Evolutionary conservation across 1,140 invertebrate genomes (phyloP), one percentile per base, ranked within the genome.

Genomic region (Phymastichus coffea): DNA sequence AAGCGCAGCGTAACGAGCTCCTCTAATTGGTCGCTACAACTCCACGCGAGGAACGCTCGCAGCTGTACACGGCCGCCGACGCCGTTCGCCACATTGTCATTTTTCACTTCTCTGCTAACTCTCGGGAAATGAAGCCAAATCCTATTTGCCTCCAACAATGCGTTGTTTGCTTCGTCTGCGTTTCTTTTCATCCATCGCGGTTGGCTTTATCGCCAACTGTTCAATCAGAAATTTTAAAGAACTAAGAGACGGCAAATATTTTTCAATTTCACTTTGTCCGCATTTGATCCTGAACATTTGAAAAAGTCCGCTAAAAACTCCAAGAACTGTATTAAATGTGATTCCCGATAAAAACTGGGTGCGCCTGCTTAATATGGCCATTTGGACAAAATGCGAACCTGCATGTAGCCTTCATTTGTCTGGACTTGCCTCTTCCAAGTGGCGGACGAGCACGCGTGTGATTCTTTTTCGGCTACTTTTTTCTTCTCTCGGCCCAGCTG

Each of bases 261-360:
- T n/a, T n/a, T n/a, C n/a, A n/a, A n/a, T n/a, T n/a, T n/a, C n/a
- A n/a, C n/a, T n/a, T n/a, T n/a, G n/a, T n/a, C n/a, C n/a, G n/a
- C n/a, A n/a, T n/a, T n/a, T n/a, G n/a, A n/a, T n/a, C n/a, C n/a
- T n/a, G n/a, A n/a, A n/a, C n/a, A n/a, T 43, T 43, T 20, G n/a
- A 25, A 46, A 26, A 20, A 25, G 26, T 46, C 22, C 22, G 43
- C 26, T 46, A 46, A 46, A 12, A 46, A 46, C 43, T 46, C n/a
- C n/a, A n/a, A n/a, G n/a, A n/a, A n/a, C n/a, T n/a, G 22, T 26
- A 46, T 46, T 26, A 46, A 46, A 4, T 46, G 43, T 46, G 26
- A 46, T 46, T 23, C 43, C 23, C 43, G 43, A 46, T 46, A 46
- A 46, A 46, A 46, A 6, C 43, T 7, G 4, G n/a, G 20, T 26